Conservation (phyloP, 1,140 invertebrate species). For the Drosophila jambulina region DNA sequence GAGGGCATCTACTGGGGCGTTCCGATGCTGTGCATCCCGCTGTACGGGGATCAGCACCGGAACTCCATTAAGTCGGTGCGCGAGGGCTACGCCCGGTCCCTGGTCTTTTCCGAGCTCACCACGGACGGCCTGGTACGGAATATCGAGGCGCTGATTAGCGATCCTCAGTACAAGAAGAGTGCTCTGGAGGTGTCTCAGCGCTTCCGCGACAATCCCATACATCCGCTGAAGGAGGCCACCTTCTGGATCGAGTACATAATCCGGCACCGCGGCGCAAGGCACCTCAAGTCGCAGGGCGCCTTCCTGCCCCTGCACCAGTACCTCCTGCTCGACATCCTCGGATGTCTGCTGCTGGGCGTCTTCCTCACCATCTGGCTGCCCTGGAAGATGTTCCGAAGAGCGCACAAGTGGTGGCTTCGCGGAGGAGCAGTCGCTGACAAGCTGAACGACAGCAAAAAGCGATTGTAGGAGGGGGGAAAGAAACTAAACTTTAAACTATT, state of each 20-base stretch:
- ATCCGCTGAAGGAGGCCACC: conserved; percentile 86
- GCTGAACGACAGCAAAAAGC: conserved; percentile 49
- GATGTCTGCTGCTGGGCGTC: conserved; percentile 49
- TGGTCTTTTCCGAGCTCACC: conserved; percentile 76
- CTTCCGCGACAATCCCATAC: conserved; percentile 86
- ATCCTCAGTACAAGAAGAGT: conserved; percentile 78
- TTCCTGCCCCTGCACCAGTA: conserved; percentile 86
- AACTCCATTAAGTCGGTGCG: conserved; percentile 80
- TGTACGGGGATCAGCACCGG: conserved; percentile 87
- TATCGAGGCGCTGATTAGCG: conserved; percentile 68
- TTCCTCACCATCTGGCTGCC: conserved; percentile 68
- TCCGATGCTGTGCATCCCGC: conserved; percentile 88
- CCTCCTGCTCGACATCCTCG: conserved; percentile 86
- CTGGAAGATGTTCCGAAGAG: conserved; percentile 54
- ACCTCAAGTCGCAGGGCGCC: conserved; percentile 85
- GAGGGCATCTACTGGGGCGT: conserved; percentile 89
- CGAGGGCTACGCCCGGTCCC: conserved; percentile 74
- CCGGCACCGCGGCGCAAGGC: conserved; percentile 85
- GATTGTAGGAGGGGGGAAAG: conserved; percentile 21
- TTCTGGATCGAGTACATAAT: conserved; percentile 88
- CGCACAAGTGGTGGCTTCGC: conserved; percentile 50
- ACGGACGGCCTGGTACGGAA: conserved; percentile 64
- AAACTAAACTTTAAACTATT: background rate
- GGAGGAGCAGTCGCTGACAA: conserved; percentile 5
- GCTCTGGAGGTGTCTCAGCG: conserved; percentile 79